Conservation (phyloP, 1,140 invertebrate genomes). For the Drosophila sproati region DNA sequence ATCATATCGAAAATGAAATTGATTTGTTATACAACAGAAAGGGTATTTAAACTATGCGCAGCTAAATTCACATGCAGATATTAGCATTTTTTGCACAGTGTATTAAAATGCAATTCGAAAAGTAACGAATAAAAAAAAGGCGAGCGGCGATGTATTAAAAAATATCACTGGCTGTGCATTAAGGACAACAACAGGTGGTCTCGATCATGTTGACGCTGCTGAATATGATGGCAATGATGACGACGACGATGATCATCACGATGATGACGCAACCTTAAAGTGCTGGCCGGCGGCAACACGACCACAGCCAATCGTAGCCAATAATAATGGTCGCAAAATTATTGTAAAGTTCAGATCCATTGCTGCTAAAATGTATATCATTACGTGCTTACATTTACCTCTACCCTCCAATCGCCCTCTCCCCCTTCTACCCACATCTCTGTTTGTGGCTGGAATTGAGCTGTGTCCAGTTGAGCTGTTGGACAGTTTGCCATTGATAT, state of each 20-base stretch:
- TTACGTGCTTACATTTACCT: conserved; percentile 65
- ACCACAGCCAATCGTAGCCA: conserved; percentile 22
- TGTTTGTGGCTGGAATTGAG: conserved; percentile 2
- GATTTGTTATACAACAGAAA: no score
- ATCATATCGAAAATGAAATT: neutral
- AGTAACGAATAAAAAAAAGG: neutral
- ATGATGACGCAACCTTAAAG: conserved; percentile 45
- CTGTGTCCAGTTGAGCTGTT: conserved; percentile 13
- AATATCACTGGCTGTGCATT: conserved; percentile 56
- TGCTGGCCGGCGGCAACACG: conserved; percentile 34
- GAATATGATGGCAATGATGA: conserved; percentile 6
- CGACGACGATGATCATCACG: conserved; percentile 38
- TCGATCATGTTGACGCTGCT: neutral
- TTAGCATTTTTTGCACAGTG: neutral
- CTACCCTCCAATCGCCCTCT: conserved; percentile 22
- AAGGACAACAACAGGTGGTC: conserved; percentile 82
- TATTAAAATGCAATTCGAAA: conserved; percentile 2
- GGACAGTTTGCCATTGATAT: conserved; percentile 18
- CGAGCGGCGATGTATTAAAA: conserved; percentile 58
- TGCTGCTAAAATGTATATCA: conserved; percentile 81
- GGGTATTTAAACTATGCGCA: no score
- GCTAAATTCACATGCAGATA: neutral
- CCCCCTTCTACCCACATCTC: neutral
- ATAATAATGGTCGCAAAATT: conserved; percentile 77
- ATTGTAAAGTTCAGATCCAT: conserved; percentile 77